Evolutionary conservation across 2,113 vertebrate species (phyloP), one percentile per base, ranked within the genome.

Genomic region (Myiozetetes cayanensis): DNA sequence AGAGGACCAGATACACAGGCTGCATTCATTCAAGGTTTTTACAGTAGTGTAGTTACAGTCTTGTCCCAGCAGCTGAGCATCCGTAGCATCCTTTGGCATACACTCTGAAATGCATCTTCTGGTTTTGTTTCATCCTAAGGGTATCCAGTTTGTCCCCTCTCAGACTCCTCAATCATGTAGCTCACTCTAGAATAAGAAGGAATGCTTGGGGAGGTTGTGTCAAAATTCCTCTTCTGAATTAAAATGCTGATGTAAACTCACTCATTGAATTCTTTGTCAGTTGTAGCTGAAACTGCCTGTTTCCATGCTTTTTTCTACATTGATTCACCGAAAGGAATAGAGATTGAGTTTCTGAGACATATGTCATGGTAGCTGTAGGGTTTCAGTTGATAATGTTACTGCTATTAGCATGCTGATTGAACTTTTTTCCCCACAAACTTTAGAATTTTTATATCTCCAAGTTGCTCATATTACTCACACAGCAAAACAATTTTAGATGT

Each of bases 371-470:
- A 90, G 78, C 63, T 80, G 56, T 81, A 74, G 67, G 90, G 66
- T 89, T 96, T 84, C 81, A 59, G 0, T 72, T 93, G 86, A 81
- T 89, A 77, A 46, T 59, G n/a, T 82, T 85, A 33, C 21, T 49
- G 67, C 67, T 71, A 37, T 89, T 87, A 90, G n/a, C 56, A 72
- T 95, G 85, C 88, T 87, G 71, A 96, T 89, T 46, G 67, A 92
- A 56, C 52, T 43, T 67, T 68, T 88, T 81, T 13, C 33, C 52
- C 39, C 21, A 31, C 94, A 87, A 93, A 79, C 73, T 67, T 83
- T 16, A 27, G 63, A 68, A 49, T 87, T 94, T 55, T 87, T 91
- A 31, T 91, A 39, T 52, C 67, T 87, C 35, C 20, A 55, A 37
- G 46, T 68, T 37, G 65, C 90, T 89, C n/a, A 17, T 68, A 80